These are phyloP conservation scores for Adineta ricciae DNA, from an alignment of 2,888 invertebrate species.

Conservation along the genomic window DNA sequence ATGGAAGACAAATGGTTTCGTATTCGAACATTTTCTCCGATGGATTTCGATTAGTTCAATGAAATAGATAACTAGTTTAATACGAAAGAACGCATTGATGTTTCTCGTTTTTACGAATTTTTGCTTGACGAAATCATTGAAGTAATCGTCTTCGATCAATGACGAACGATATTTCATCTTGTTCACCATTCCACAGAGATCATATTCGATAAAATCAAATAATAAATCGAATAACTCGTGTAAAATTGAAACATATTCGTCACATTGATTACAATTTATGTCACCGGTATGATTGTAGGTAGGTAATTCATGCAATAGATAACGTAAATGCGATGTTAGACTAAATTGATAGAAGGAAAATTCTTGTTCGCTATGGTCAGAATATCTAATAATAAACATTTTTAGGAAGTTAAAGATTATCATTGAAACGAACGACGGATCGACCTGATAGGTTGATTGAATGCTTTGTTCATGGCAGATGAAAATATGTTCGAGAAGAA, in stretches of 20 bases:
- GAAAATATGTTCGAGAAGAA: neutral
- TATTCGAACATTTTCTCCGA: neutral
- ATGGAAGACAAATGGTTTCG: neutral
- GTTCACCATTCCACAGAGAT: neutral
- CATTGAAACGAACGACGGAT: neutral
- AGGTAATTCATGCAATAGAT: neutral
- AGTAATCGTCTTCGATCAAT: neutral
- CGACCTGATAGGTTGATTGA: neutral
- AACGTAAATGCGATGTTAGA: neutral
- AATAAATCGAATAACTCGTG: neutral
- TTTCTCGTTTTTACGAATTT: neutral
- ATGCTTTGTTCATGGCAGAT: neutral
- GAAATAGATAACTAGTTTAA: neutral
- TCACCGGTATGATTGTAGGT: neutral
- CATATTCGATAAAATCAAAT: neutral
- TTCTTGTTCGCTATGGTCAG: neutral
- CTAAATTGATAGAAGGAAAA: neutral
- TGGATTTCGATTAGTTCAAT: neutral
- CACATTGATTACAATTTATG: neutral
- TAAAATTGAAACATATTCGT: neutral
- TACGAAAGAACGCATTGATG: neutral
- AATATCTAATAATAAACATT: neutral
- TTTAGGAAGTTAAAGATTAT: neutral
- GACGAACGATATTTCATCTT: neutral
- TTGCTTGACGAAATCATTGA: neutral